Evolutionary conservation across 2,888 invertebrate species (phyloP), one percentile per base, ranked within the genome.

Genomic region (Spodoptera picta): DNA sequence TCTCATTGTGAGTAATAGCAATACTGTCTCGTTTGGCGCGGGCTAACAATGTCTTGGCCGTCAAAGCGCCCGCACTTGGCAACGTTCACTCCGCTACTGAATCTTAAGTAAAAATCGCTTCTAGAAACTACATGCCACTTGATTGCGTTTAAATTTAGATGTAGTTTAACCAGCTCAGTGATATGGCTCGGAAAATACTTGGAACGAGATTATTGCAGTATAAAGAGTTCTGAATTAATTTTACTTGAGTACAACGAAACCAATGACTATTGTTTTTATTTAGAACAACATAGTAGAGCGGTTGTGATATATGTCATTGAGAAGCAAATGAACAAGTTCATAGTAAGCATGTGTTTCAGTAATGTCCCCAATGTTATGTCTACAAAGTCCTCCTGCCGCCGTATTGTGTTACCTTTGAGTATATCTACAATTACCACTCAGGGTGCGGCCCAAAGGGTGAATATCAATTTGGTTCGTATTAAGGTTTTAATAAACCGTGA

Each of bases 401-500:
- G 66, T 60, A 58, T 53, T 54, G 59, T 58, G 14, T 53, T 49
- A 45, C 57, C 56, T 60, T 56, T 59, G 68, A 65, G 63, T 55
- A 64, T 61, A 52, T 54, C 65, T 64, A 56, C 54, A 63, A 71
- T 68, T 68, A 71, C 61, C 65, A 67, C 66, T 61, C 49, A 31
- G 50, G 54, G 60, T 55, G 61, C 65, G 54, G 36, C 11, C 47
- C 61, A 66, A 76, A 64, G 76, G 77, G 68, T 78, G 79, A 78
- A 79, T 74, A 79, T 79, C 78, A 79, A 79, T 79, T 83, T 75
- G 76, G 70, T 75, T 65, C 80, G 79, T 79, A 83, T 82, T 81
- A 83, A 83, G 79, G 79, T 80, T 81, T 77, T 83, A 83, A 83
- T 83, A 83, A 78, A 80, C 79, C 54, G 77, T 80, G 69, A 78